Base-by-base conservation (phyloP, 1,140 invertebrate species). In the Drosophila repleta region DNA sequence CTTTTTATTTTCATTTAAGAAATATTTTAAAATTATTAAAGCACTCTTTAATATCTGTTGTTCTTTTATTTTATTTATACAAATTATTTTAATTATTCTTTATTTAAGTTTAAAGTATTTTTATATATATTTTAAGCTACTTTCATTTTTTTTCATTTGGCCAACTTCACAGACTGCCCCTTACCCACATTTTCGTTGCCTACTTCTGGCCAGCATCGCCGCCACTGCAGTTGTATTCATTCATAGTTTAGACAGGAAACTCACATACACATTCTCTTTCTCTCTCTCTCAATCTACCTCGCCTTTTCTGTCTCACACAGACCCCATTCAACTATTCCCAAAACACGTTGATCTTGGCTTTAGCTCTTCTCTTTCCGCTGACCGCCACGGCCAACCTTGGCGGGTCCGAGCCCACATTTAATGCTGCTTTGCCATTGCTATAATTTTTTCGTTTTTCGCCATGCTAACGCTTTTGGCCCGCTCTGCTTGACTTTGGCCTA, bases 281-380 rank as follows among this genome's bases (percentile, higher is more conserved):
- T 6, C 26, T 29, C 26, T 11, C 37, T n/a, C 37, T 15, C n/a
- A 1, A 0, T 4, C 37, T n/a, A n/a, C 37, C 5, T 29, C 26
- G 1, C 37, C n/a, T 11, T 18, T 10, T 2, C 32, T 11, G 1
- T 10, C 10, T 35, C 4, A 29, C 37, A 53, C 45, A 18, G 11
- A 20, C 45, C 52, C 62, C 41, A 32, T 48, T 56, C 48, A 18
- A 15, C 17, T 35, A 17, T 6, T 60, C 48, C 20, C 46, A 39
- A 67, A 53, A 13, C 51, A 64, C 58, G 74, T 80, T 74, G 83
- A 77, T 80, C 81, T 75, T 71, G 62, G 68, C 69, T 77, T 80
- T 57, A 77, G 76, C 64, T 18, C 3, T 20, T 62, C 64, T 58
- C 63, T 77, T 56, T 62, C 74, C 46, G 70, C 64, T 70, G 67